Evolutionary conservation across 2,888 invertebrate species (phyloP).

Genomic region (Biston stratarius): DNA sequence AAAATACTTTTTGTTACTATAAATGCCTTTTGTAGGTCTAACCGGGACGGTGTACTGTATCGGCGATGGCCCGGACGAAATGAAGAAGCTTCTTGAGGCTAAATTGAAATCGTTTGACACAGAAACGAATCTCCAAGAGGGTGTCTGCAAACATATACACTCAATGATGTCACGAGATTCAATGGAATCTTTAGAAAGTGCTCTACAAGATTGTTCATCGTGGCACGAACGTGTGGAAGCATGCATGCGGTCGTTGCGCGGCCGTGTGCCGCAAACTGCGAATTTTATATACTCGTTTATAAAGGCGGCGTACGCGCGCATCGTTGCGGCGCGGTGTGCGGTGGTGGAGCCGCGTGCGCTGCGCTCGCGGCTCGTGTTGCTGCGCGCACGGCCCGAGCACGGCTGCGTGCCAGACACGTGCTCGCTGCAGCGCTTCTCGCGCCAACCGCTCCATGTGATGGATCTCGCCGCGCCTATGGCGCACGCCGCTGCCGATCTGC

Average conservation of each 20-base stretch:
- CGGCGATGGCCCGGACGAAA: slow-evolving; percentile 57
- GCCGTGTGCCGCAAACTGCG: slow-evolving; percentile 59
- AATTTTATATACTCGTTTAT: slow-evolving; percentile 62
- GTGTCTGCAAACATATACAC: slow-evolving; percentile 50
- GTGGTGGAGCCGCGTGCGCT: slow-evolving; percentile 44
- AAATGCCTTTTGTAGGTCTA: slow-evolving; percentile 47
- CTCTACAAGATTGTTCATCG: slow-evolving; percentile 25
- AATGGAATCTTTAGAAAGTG: slow-evolving; percentile 27
- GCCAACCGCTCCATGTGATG: slow-evolving; percentile 50
- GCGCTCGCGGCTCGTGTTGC: slow-evolving; percentile 53
- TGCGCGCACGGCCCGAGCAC: slow-evolving; percentile 48
- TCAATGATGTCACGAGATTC: slow-evolving; percentile 41
- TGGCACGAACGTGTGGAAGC: slow-evolving; percentile 54
- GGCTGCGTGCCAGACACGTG: slow-evolving; percentile 11
- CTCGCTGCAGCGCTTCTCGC: slow-evolving; percentile 47
- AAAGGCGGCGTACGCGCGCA: slow-evolving; percentile 55
- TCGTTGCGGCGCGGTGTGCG: slow-evolving; percentile 45
- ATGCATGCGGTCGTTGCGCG: slow-evolving; percentile 56
- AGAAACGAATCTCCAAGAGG: slow-evolving; percentile 51
- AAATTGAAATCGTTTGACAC: slow-evolving; percentile 42
- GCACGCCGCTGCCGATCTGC: slow-evolving; percentile 21
- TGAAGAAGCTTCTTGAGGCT: slow-evolving; percentile 45
- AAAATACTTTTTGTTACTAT: not conserved
- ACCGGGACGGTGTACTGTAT: slow-evolving; percentile 59
- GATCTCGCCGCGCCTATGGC: slow-evolving; percentile 45